These are phyloP conservation scores for Phaethon lepturus DNA, from an alignment of 2,113 vertebrate species.

Conservation along the genomic window DNA sequence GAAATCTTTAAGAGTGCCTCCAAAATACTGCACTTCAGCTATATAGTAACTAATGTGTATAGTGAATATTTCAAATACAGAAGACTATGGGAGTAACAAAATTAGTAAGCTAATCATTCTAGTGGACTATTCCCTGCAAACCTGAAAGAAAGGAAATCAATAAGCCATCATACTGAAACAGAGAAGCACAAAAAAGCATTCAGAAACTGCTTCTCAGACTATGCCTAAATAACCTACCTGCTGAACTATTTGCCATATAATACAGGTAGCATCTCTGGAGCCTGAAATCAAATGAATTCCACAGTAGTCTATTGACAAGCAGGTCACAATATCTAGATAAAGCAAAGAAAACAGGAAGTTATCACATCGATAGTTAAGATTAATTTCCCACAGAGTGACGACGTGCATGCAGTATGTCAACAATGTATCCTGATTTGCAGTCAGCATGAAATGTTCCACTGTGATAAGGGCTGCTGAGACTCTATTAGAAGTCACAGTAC, in stretches of 20 bases:
- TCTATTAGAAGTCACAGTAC: not conserved
- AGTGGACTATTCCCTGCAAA: not conserved
- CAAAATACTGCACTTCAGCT: not conserved
- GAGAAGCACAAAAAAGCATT: not conserved
- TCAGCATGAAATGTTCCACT: not conserved
- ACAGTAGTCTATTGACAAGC: conserved; percentile 92
- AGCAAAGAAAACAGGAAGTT: not conserved
- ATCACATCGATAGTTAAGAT: not conserved
- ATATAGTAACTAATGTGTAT: not conserved
- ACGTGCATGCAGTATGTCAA: not conserved
- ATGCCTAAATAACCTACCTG: conserved; percentile 80
- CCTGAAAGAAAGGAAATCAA: not conserved
- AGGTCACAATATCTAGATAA: conserved; percentile 91
- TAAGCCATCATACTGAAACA: not conserved
- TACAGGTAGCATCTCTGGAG: conserved; percentile 95
- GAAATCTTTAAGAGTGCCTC: not conserved
- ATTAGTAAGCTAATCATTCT: not conserved
- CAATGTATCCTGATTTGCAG: not conserved
- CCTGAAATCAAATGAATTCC: conserved; percentile 96
- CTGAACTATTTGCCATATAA: conserved; percentile 96
- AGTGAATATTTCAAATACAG: not conserved
- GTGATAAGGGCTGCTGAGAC: not conserved
- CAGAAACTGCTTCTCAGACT: not conserved
- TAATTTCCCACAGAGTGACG: not conserved
- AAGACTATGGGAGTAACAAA: not conserved